Percentiles rank a stretch among this genome's conserved stretches.
These are phyloP conservation scores for Plebejus argus DNA, from an alignment of 2,888 invertebrate species.

Conservation along the genomic window DNA sequence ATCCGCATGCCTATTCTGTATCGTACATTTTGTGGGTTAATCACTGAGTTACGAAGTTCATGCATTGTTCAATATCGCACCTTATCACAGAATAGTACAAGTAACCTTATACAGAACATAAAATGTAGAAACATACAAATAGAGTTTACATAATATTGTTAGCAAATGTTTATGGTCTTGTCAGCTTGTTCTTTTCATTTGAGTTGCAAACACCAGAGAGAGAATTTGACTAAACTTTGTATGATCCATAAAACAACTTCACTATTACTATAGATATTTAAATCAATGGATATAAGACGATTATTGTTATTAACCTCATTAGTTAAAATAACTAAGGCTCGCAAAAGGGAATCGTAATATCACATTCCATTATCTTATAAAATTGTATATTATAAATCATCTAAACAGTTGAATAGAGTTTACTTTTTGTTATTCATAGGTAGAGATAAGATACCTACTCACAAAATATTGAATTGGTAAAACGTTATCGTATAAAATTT, in stretches of 20 bases:
- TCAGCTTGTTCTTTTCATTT: background rate
- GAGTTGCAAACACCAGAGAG: background rate
- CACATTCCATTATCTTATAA: background rate
- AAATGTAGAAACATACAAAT: background rate
- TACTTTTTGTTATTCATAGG: slow-evolving; percentile 13
- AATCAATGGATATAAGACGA: background rate
- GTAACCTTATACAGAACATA: background rate
- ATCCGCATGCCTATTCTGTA: no score
- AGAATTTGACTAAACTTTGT: background rate
- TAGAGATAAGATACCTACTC: slow-evolving; percentile 21
- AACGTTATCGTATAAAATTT: slow-evolving; percentile 26
- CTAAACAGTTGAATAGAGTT: background rate
- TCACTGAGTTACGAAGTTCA: no score
- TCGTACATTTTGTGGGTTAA: no score
- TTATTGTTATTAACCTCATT: background rate
- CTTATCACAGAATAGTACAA: no score
- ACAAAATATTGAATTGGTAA: slow-evolving; percentile 2
- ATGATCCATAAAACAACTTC: background rate
- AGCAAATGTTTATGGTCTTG: background rate
- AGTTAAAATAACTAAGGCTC: background rate
- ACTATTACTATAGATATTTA: background rate
- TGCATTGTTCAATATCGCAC: background rate
- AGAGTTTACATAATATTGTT: background rate
- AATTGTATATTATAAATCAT: background rate
- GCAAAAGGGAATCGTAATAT: background rate